phyloP scores from a whole-genome alignment of 2,888 invertebrate genomes.

The Meteorus colon region DNA sequence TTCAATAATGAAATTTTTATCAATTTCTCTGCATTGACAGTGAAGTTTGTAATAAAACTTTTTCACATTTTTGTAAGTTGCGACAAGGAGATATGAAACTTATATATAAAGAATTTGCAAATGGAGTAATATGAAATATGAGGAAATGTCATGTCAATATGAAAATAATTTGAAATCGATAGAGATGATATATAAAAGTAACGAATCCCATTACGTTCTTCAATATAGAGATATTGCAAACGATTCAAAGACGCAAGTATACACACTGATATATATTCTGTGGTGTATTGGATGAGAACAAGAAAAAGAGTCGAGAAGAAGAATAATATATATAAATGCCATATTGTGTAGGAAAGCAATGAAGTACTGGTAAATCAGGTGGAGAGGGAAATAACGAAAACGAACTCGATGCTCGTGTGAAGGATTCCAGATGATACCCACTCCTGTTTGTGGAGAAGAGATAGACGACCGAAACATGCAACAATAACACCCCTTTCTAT shows the following conservation, averaged over 20 bases:
- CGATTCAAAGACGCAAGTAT: background rate
- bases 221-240: constrained; percentile 15
- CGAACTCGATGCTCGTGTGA: constrained; percentile 33
- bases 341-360: constrained; percentile 22
- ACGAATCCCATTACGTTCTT: constrained; percentile 23
- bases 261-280: background rate
- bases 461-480: constrained; percentile 31
- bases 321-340: background rate
- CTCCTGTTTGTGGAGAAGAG: background rate
- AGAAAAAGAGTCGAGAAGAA: background rate
- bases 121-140: constrained; percentile 14
- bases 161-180: constrained; percentile 20
- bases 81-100: background rate
- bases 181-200: constrained; percentile 8
- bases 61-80: background rate
- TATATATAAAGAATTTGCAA: constrained; percentile 6
- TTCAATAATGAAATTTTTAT: constrained; percentile 6
- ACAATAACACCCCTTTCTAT: constrained; percentile 18
- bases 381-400: constrained; percentile 29
- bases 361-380: constrained; percentile 24
- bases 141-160: constrained; percentile 15
- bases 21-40: background rate
- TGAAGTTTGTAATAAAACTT: constrained; percentile 2
- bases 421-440: constrained; percentile 39
- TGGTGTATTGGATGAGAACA: background rate